Base-by-base conservation (phyloP, 2,797 vertebrate genomes). In the Sus cebifrons region DNA sequence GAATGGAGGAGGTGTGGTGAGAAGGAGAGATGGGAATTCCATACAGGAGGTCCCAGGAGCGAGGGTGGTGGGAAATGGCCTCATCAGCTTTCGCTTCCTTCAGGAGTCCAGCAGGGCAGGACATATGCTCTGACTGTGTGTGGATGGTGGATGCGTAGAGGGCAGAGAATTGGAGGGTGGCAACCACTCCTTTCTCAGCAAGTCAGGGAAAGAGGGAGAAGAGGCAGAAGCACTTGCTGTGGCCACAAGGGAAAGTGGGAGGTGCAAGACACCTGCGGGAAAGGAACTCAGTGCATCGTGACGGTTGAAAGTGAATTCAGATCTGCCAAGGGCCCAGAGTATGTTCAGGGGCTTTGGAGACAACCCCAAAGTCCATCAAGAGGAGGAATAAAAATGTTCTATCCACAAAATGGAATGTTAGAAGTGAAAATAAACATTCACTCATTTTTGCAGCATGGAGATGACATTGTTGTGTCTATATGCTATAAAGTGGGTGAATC, bases 281-380 rank as follows among this genome's bases (percentile, higher is more conserved):
- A 2, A 8, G 20, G 40, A 68, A 12, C 18, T 18, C 44, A 5
- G 32, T 12, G 0, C 27, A 5, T 3, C 1, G 1, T 10, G 17
- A 44, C 1, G 2, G 3, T 2, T 5, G 32, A 54, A 2, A 1
- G 4, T 1, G 25, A 73, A 25, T 25, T 25, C 36, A 10, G 16
- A 7, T 25, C 52, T 44, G 20, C 25, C 2, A 9, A 49, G n/a
- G 18, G 36, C 13, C 78, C 54, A 13, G 83, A 56, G 18, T 2
- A 44, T 7, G 5, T 20, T 23, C 23, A n/a, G 23, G 3, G 29
- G 65, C 15, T 49, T 18, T 23, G 29, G 56, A 58, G 44, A 58
- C 49, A 27, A 14, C 65, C 21, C n/a, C 12, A 23, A 56, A 25
- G 32, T 2, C 62, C 21, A 5, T 20, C 44, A 14, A 6, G 6